Evolutionary conservation across 2,113 vertebrate species (phyloP), one percentile per base, ranked within the genome.

Genomic region (Todiramphus saurophagus): DNA sequence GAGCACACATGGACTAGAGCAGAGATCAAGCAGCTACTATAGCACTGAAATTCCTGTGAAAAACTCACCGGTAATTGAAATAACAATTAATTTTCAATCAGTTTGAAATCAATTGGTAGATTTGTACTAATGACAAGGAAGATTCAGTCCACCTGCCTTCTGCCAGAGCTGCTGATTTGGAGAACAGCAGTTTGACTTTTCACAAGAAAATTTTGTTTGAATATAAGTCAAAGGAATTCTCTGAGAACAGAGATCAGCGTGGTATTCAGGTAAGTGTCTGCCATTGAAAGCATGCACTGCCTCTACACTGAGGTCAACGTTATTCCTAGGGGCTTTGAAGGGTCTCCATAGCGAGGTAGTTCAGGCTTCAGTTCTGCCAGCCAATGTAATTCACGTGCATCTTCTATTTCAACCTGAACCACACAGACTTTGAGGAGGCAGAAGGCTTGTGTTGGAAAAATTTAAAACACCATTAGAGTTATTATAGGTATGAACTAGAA

Each of bases 221-320:
- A 44, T 50, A 0, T 1, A 75, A 50, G 35, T 15, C 35, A 2
- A 7, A 59, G 51, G n/a, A 89, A 53, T 69, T 83, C 19, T 64
- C 44, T 8, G 25, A 70, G 78, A 44, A 67, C 70, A 77, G 0
- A 51, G 50, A 39, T 19, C 27, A 78, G 30, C 10, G 46, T 64
- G 41, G 44, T 21, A 35, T 20, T 35, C 73, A 91, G 73, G 44
- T 48, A n/a, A 18, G 15, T 27, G 6, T 18, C 64, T 94, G 64
- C 31, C 27, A 59, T 21, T 20, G 19, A 58, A 89, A 81, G 14
- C 17, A 27, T 6, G 16, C 4, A 25, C 15, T 19, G 60, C 33
- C 15, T 62, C 25, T n/a, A 0, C 8, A 6, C 3, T 9, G 41
- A 43, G 31, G 60, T 51, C 23, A 35, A 0, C 41, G 23, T 4